Percentiles rank a stretch among this genome's conserved stretches.
Evolutionary conservation across 2,113 vertebrate species (phyloP).

Genomic region (Takifugu bimaculatus): DNA sequence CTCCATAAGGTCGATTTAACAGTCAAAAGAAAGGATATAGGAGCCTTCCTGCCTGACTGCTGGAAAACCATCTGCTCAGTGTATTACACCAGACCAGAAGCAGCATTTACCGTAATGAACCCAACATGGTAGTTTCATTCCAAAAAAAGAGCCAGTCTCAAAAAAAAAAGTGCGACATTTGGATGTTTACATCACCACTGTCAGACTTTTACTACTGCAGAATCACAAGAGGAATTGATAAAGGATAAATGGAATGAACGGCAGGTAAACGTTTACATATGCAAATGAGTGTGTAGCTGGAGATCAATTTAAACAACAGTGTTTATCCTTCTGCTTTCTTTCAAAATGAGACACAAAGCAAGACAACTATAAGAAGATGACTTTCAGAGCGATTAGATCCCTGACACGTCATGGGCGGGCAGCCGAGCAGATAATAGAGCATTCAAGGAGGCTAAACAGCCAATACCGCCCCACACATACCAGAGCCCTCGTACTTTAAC

Average conservation of each 20-base stretch:
- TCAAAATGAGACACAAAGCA: conserved; percentile 2
- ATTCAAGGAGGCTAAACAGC: conserved; percentile 60
- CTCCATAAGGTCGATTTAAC: conserved; percentile 8
- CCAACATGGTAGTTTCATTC: conserved; percentile 13
- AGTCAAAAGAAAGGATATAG: conserved; percentile 19
- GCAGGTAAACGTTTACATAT: neutral
- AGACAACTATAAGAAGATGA: conserved; percentile 20
- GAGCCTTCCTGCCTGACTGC: conserved; percentile 27
- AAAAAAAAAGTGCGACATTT: no score
- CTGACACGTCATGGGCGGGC: conserved; percentile 44
- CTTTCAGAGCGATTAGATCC: conserved; percentile 44
- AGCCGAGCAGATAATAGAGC: conserved; percentile 50
- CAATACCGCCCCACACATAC: conserved; percentile 50
- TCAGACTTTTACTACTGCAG: neutral
- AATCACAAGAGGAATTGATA: neutral
- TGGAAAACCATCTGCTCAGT: conserved; percentile 64
- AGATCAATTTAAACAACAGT: neutral
- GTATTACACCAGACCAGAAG: conserved; percentile 35
- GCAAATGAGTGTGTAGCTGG: neutral
- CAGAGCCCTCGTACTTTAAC: conserved; percentile 39
- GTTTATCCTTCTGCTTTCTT: neutral
- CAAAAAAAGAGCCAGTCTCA: neutral
- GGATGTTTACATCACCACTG: no score
- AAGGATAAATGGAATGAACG: no score
- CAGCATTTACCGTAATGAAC: conserved; percentile 19